Percentiles rank a stretch among this genome's conserved stretches.
Evolutionary conservation across 2,888 invertebrate species (phyloP).

Genomic region (Anorthoa munda): DNA sequence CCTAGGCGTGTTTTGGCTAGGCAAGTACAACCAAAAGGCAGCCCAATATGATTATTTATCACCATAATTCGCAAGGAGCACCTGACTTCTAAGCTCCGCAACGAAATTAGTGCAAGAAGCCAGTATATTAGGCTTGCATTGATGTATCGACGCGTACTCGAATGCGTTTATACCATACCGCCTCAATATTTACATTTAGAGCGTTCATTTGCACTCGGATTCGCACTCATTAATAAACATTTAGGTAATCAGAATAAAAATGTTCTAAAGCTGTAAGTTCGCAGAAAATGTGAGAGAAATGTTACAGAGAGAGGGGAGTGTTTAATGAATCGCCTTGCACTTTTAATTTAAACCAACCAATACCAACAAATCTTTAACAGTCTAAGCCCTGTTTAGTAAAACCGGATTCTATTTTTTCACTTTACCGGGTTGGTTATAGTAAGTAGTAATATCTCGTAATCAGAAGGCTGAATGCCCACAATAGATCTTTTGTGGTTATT

Average conservation of each 20-base stretch:
- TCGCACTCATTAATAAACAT: conserved; percentile 58
- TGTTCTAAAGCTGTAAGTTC: conserved; percentile 40
- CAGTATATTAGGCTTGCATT: conserved; percentile 22
- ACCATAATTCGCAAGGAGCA: background rate
- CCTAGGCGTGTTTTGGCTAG: background rate
- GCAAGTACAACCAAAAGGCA: background rate
- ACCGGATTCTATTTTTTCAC: too few relatives aligned
- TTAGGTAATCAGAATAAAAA: conserved; percentile 55
- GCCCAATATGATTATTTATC: background rate
- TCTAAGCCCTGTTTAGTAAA: background rate
- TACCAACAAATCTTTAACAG: too few relatives aligned
- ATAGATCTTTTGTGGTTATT: too few relatives aligned
- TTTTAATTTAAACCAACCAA: background rate
- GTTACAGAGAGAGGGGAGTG: conserved; percentile 1
- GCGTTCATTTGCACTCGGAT: conserved; percentile 50
- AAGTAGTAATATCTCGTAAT: too few relatives aligned
- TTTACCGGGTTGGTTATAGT: too few relatives aligned
- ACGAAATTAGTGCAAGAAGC: conserved; percentile 26
- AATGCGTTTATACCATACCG: conserved; percentile 47
- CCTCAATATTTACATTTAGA: conserved; percentile 57
- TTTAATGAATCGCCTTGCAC: background rate
- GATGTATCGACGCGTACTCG: conserved; percentile 15
- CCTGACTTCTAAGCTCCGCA: background rate
- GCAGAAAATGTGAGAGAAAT: conserved; percentile 34
- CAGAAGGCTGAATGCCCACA: too few relatives aligned